Evolutionary conservation across 2,888 invertebrate genomes (phyloP).

Genomic region (Philopedon plagiatum): DNA sequence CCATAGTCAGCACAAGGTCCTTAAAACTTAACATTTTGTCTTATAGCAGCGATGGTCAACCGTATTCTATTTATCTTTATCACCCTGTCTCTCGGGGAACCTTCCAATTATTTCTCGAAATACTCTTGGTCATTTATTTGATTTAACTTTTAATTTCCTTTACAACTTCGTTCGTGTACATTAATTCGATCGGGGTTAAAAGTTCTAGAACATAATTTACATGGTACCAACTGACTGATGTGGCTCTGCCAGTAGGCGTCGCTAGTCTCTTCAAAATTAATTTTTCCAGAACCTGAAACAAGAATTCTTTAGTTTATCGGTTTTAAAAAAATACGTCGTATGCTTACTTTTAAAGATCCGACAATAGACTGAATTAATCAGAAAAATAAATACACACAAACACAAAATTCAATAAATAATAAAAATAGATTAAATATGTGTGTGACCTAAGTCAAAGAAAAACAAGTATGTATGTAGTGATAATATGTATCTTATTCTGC

Average conservation of each 20-base stretch:
- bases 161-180: constrained; percentile 76
- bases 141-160: constrained; percentile 57
- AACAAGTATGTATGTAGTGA: too few relatives aligned
- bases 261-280: constrained; percentile 65
- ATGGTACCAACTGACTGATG: constrained; percentile 74
- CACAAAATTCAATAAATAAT: not conserved
- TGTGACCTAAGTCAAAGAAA: too few relatives aligned
- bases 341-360: constrained; percentile 4
- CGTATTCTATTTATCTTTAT: too few relatives aligned
- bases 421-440: not conserved
- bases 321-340: not conserved
- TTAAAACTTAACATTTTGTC: too few relatives aligned
- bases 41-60: too few relatives aligned
- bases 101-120: not conserved
- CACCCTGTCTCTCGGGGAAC: too few relatives aligned
- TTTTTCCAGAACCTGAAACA: constrained; percentile 65
- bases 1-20: too few relatives aligned
- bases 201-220: constrained; percentile 75
- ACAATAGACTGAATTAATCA: not conserved
- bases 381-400: not conserved
- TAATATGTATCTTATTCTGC: too few relatives aligned
- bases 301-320: not conserved
- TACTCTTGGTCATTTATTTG: not conserved
- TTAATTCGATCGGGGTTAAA: constrained; percentile 77
- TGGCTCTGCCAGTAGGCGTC: constrained; percentile 74